These are phyloP conservation scores for Saxidomus purpurata DNA, from an alignment of 1,140 invertebrate genomes.

Conservation along the genomic window DNA sequence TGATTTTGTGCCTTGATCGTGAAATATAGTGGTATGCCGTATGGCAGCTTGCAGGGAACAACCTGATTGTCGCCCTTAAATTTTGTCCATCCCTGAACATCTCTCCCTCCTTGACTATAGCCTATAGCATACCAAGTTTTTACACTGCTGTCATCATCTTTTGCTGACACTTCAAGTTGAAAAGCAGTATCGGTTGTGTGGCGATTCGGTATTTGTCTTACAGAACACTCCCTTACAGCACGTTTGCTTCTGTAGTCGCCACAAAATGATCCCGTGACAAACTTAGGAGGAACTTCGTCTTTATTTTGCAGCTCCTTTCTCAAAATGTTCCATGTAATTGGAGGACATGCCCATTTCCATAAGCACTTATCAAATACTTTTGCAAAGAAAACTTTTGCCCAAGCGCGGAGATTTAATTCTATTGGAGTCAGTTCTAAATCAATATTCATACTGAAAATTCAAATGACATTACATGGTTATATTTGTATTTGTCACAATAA, in stretches of 20 bases:
- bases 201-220: background rate
- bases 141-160: background rate
- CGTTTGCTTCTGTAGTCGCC: background rate
- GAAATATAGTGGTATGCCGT: background rate
- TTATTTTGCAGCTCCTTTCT: background rate
- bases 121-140: background rate
- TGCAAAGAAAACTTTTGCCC: background rate
- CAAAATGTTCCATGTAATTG: background rate
- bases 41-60: background rate
- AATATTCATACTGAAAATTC: background rate
- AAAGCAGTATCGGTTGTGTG: background rate
- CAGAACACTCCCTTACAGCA: background rate
- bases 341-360: background rate
- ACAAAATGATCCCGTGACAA: background rate
- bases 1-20: conserved; percentile 9
- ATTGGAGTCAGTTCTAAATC: conserved; percentile 2
- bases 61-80: background rate
- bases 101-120: background rate
- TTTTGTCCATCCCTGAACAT: background rate
- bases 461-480: too few species aligned
- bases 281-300: background rate
- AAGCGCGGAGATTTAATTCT: background rate
- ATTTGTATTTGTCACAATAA: too few species aligned
- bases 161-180: background rate
- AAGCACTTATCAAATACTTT: background rate